A percentile compares a stretch with the other conserved stretches of the same genome.
Conservation (phyloP, 2,113 vertebrate species). For the Cyphomyrus discorhynchus region DNA sequence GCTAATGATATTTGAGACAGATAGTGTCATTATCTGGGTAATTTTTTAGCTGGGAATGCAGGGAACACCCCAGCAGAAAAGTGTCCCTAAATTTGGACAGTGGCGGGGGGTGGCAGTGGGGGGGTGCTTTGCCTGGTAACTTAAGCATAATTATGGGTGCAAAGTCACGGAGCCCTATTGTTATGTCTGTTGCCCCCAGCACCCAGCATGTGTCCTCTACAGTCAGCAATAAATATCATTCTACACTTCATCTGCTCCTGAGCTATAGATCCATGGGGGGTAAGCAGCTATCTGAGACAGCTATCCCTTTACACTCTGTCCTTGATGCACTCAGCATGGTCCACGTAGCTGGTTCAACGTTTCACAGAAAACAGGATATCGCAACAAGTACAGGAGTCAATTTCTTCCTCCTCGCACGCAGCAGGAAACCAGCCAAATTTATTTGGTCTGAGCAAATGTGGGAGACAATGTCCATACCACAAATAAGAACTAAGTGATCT, state of each 20-base stretch:
- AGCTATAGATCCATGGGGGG: neutral
- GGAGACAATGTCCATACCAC: neutral
- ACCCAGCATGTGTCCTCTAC: neutral
- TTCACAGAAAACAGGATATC: neutral
- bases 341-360: neutral
- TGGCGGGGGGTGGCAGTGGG: neutral
- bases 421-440: neutral
- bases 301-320: neutral
- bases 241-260: neutral
- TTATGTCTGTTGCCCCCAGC: neutral
- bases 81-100: neutral
- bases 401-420: neutral
- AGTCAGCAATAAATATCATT: neutral
- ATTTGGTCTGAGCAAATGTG: neutral
- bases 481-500: neutral
- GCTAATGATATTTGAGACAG: slow-evolving; percentile 4
- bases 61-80: neutral
- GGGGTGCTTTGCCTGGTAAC: neutral
- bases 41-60: neutral
- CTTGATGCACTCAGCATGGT: neutral
- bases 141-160: neutral
- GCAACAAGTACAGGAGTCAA: neutral
- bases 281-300: neutral
- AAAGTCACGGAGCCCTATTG: neutral
- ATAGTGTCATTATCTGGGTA: neutral